Conservation (phyloP, 2,888 invertebrate species). For the Megastigmus dorsalis region DNA sequence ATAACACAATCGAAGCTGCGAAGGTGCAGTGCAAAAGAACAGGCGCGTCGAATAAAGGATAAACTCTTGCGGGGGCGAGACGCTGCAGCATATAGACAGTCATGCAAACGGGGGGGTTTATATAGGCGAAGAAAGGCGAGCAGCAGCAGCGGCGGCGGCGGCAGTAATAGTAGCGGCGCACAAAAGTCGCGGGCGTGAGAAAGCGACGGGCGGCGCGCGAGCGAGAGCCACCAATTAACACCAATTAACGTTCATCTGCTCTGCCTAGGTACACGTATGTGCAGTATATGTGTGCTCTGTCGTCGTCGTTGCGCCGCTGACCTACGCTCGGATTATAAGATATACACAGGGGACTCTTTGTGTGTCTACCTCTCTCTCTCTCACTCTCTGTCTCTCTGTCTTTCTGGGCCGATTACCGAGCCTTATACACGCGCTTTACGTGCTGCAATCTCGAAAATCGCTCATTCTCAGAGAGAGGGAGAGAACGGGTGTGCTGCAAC, state of each 20-base stretch:
- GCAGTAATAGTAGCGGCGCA: conserved; percentile 57
- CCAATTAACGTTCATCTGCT: conserved; percentile 74
- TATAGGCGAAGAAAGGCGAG: conserved; percentile 61
- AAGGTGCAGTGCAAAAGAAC: no score
- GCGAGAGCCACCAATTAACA: conserved; percentile 73
- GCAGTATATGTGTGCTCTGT: neutral
- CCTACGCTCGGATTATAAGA: conserved; percentile 16
- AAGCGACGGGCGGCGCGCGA: conserved; percentile 59
- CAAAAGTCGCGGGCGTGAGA: conserved; percentile 74
- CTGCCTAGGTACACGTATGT: conserved; percentile 56
- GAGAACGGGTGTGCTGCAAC: no score
- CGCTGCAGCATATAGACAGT: no score
- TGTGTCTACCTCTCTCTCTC: no score
- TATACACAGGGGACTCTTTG: conserved; percentile 28
- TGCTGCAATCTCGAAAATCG: conserved; percentile 18
- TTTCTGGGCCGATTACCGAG: conserved; percentile 16
- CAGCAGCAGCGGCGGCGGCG: neutral
- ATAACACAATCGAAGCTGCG: no score
- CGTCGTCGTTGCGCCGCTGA: neutral
- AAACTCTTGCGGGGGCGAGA: neutral
- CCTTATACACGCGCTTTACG: neutral
- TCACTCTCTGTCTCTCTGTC: no score
- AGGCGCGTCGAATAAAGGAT: conserved; percentile 12
- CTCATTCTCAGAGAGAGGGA: neutral
- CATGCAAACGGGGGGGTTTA: neutral